A percentile compares a stretch with the other conserved stretches of the same genome.
Conservation (phyloP, 1,140 invertebrate species). For the Plectus sambesii region DNA sequence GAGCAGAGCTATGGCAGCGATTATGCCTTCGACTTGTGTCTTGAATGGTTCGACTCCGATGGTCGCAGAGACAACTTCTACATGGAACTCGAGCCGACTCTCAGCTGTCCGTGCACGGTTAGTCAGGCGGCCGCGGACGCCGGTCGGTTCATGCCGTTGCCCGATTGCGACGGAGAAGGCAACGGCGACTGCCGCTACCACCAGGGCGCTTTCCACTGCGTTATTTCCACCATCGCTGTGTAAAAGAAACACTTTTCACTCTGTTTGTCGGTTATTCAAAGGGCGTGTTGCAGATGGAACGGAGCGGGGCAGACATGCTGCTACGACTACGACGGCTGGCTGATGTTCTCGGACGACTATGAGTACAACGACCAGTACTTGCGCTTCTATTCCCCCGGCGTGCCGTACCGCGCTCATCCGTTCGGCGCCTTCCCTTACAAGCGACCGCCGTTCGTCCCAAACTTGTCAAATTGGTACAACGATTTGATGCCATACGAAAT, state of each 20-base stretch:
- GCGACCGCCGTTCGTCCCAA: slow-evolving; percentile 58
- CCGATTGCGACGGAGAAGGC: slow-evolving; percentile 75
- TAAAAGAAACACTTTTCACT: slow-evolving; percentile 48
- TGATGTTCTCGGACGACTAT: slow-evolving; percentile 32
- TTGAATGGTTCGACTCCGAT: slow-evolving; percentile 75
- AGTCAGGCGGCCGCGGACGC: slow-evolving; percentile 57
- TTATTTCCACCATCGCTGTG: slow-evolving; percentile 78
- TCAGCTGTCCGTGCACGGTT: slow-evolving; percentile 78
- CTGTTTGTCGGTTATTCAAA: not conserved
- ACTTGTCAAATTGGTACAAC: slow-evolving; percentile 81
- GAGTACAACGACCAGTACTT: slow-evolving; percentile 32
- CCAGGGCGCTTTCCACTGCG: slow-evolving; percentile 74
- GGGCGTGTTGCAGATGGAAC: slow-evolving; percentile 17
- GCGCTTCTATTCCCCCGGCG: slow-evolving; percentile 29
- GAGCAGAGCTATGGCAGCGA: slow-evolving; percentile 55
- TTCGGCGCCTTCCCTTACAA: slow-evolving; percentile 26
- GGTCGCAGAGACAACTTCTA: slow-evolving; percentile 28
- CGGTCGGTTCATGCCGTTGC: slow-evolving; percentile 78
- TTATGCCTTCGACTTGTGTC: slow-evolving; percentile 70
- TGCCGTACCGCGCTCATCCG: slow-evolving; percentile 28
- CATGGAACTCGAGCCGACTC: slow-evolving; percentile 33
- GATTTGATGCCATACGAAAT: slow-evolving; percentile 83
- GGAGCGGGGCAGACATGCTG: slow-evolving; percentile 28
- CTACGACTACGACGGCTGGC: slow-evolving; percentile 31
- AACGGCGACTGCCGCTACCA: slow-evolving; percentile 80